phyloP scores from a whole-genome alignment of 2,113 vertebrate genomes.

The Corynorhinus townsendii region DNA sequence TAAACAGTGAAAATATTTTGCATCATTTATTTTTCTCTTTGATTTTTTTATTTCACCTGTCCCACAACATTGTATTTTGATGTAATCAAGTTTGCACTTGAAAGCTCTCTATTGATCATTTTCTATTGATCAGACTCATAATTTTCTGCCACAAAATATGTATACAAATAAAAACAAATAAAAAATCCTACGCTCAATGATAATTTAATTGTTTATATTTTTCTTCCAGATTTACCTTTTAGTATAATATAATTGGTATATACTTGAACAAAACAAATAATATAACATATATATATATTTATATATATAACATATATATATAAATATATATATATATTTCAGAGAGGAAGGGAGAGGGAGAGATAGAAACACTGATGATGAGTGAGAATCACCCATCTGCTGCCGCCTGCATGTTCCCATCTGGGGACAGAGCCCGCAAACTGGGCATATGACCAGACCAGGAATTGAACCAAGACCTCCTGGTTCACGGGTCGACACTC shows the following conservation, averaged over 20 bases:
- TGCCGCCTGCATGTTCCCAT: no score
- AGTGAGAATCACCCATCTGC: no score
- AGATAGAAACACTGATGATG: no score
- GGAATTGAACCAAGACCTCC: no score
- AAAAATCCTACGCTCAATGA: not conserved
- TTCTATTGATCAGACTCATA: not conserved
- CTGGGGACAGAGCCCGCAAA: no score
- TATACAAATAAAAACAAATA: not conserved
- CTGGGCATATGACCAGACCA: no score
- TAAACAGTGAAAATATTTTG: not conserved
- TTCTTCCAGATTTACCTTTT: not conserved
- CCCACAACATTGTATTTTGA: not conserved
- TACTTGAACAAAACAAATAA: not conserved
- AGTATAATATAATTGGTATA: not conserved
- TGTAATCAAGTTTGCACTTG: not conserved
- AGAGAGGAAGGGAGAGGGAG: no score
- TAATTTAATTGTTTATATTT: not conserved
- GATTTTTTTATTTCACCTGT: not conserved
- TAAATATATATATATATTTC: no score
- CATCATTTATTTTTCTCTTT: not conserved
- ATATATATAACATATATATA: no score
- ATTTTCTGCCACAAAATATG: not conserved
- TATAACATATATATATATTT: not conserved
- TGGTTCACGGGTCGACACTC: no score
- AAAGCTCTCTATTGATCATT: not conserved